Evolutionary conservation across 2,797 vertebrate genomes (phyloP).

Genomic region (Brachymystax lenok): DNA sequence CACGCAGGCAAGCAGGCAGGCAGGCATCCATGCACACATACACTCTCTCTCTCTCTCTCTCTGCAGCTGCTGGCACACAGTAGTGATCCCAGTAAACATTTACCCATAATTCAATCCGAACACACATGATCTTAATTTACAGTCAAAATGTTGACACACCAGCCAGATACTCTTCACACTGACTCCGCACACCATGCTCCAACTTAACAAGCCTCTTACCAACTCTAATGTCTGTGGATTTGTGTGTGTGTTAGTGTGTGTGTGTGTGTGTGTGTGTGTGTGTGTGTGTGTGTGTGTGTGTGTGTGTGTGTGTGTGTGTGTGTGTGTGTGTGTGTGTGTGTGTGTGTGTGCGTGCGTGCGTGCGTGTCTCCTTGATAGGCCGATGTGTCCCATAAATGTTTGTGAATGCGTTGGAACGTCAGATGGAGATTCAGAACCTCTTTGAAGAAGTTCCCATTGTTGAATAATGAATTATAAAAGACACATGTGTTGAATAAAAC

Average conservation of each 20-base stretch:
- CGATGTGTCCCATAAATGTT: conserved; percentile 53
- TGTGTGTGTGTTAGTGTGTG: background rate
- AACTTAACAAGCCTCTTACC: conserved; percentile 21
- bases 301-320: too few species aligned
- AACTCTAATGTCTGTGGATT: conserved; percentile 18
- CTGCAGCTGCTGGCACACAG: conserved; percentile 37
- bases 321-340: background rate
- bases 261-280: too few species aligned
- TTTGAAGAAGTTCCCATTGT: conserved; percentile 35
- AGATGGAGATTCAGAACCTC: conserved; percentile 21
- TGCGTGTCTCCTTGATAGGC: background rate
- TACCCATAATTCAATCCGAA: conserved; percentile 53
- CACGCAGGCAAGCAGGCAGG: conserved; percentile 24
- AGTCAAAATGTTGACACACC: background rate
- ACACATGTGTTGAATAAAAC: conserved; percentile 32
- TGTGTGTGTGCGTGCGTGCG: too few species aligned
- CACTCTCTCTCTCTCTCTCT: background rate
- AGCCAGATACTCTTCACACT: conserved; percentile 17
- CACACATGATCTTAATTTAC: conserved; percentile 52
- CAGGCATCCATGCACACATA: background rate
- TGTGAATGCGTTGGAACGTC: conserved; percentile 41
- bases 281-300: too few species aligned
- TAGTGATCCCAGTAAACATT: conserved; percentile 32
- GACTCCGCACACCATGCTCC: conserved; percentile 1
- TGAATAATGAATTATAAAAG: conserved; percentile 40